A percentile compares a stretch with the other conserved stretches of the same genome.
phyloP scores from a whole-genome alignment of 2,888 invertebrate genomes.

The Deroplatys truncata region DNA sequence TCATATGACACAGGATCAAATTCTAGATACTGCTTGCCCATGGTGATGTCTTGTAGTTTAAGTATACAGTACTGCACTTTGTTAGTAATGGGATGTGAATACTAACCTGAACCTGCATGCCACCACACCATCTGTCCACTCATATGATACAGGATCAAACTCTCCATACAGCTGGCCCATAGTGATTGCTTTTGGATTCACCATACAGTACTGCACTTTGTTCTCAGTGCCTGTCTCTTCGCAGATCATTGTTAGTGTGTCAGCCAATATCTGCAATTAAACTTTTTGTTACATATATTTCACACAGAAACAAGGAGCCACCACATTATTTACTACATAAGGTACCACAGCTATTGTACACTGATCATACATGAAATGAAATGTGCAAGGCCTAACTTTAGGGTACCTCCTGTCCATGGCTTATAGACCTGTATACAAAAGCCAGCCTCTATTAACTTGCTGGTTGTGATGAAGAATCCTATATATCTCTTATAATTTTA shows the following conservation, averaged over 20 bases:
- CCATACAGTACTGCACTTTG: slow-evolving; percentile 67
- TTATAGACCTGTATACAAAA: too few species aligned
- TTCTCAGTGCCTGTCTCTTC: slow-evolving; percentile 55
- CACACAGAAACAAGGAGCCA: too few species aligned
- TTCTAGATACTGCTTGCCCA: slow-evolving; percentile 88
- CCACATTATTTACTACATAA: too few species aligned
- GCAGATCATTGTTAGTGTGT: slow-evolving; percentile 67
- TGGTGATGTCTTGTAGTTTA: slow-evolving; percentile 90
- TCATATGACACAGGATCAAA: slow-evolving; percentile 90
- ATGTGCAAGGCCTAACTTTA: too few species aligned
- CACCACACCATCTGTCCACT: slow-evolving; percentile 86
- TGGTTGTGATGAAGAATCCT: too few species aligned
- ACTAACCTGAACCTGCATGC: slow-evolving; percentile 51
- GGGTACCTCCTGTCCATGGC: too few species aligned
- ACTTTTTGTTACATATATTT: too few species aligned
- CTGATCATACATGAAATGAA: too few species aligned
- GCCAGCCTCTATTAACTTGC: too few species aligned
- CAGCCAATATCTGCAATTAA: slow-evolving; percentile 61
- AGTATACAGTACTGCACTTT: slow-evolving; percentile 72
- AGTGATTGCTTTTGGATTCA: slow-evolving; percentile 91
- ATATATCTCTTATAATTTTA: too few species aligned
- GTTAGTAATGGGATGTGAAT: slow-evolving; percentile 37
- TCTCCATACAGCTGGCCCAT: slow-evolving; percentile 90
- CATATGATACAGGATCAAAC: slow-evolving; percentile 86
- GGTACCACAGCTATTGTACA: too few species aligned